phyloP scores from a whole-genome alignment of 2,888 invertebrate genomes.

The Nomada fucata region DNA sequence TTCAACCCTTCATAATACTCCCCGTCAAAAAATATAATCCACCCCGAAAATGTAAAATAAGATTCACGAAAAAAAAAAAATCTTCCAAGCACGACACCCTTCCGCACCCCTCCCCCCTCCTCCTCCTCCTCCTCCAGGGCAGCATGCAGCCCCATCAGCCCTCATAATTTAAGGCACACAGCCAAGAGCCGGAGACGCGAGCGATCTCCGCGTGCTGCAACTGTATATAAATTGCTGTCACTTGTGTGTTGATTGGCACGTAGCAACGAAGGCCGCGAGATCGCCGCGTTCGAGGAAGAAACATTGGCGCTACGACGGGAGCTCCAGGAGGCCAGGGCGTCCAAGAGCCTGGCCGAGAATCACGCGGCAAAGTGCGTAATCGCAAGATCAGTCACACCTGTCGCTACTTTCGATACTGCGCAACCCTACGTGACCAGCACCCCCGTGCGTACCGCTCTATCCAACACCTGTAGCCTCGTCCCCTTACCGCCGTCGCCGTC shows the following conservation, averaged over 20 bases:
- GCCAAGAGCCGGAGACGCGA: background rate
- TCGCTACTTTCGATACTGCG: conserved; percentile 72
- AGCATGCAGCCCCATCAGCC: too few species aligned
- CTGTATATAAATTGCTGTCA: conserved; percentile 53
- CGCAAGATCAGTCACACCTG: conserved; percentile 74
- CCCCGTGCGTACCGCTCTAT: conserved; percentile 80
- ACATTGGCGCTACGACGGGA: conserved; percentile 81
- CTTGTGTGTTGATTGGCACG: conserved; percentile 65
- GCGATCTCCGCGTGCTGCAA: background rate
- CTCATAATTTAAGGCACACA: background rate
- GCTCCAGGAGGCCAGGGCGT: conserved; percentile 82
- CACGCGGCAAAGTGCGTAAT: conserved; percentile 83
- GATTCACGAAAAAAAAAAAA: background rate
- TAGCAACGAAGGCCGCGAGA: conserved; percentile 81
- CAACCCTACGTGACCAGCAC: conserved; percentile 80
- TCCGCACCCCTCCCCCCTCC: background rate
- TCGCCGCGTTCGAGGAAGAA: conserved; percentile 83
- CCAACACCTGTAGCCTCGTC: conserved; percentile 65
- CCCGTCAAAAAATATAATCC: too few species aligned
- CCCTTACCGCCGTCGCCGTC: conserved; percentile 30
- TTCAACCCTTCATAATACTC: too few species aligned
- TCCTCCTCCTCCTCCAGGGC: background rate
- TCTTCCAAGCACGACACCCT: background rate
- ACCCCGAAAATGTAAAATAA: too few species aligned
- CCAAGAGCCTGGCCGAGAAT: conserved; percentile 77